These are phyloP conservation scores for Semnopithecus entellus DNA, from an alignment of 2,113 vertebrate genomes.

Conservation along the genomic window DNA sequence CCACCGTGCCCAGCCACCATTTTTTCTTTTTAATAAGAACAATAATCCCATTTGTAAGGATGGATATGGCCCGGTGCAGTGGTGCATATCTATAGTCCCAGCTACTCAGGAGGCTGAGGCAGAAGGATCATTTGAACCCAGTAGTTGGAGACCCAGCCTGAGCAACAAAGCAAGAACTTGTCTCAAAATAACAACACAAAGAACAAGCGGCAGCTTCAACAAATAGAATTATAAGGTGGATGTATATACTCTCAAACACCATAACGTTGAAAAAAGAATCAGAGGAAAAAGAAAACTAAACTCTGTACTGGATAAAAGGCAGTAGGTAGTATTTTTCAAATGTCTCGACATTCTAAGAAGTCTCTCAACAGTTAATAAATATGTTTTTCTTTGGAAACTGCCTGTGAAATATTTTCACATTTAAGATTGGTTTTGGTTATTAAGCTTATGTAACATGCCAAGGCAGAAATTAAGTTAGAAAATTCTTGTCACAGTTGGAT, in stretches of 20 bases:
- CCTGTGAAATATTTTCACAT: background rate
- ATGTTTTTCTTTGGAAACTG: background rate
- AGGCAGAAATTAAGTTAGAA: constrained; percentile 1
- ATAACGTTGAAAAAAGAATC: background rate
- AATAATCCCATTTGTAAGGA: too few species aligned
- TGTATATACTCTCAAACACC: background rate
- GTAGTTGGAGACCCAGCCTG: too few species aligned
- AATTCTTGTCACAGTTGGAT: background rate
- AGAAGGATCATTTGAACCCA: too few species aligned
- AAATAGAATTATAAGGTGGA: background rate
- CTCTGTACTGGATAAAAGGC: background rate
- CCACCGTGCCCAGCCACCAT: too few species aligned
- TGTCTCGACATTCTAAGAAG: background rate
- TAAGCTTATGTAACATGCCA: background rate
- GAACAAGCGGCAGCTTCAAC: background rate
- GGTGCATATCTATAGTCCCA: too few species aligned
- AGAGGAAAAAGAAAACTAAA: background rate
- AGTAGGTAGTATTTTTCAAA: background rate
- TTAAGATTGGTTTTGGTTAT: background rate
- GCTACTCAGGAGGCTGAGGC: too few species aligned
- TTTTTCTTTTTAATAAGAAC: too few species aligned
- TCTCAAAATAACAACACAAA: too few species aligned
- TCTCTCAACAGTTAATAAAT: background rate
- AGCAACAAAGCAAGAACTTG: too few species aligned
- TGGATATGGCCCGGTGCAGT: too few species aligned